Evolutionary conservation across 2,888 invertebrate genomes (phyloP).

Genomic region (Ethmia dodecea): DNA sequence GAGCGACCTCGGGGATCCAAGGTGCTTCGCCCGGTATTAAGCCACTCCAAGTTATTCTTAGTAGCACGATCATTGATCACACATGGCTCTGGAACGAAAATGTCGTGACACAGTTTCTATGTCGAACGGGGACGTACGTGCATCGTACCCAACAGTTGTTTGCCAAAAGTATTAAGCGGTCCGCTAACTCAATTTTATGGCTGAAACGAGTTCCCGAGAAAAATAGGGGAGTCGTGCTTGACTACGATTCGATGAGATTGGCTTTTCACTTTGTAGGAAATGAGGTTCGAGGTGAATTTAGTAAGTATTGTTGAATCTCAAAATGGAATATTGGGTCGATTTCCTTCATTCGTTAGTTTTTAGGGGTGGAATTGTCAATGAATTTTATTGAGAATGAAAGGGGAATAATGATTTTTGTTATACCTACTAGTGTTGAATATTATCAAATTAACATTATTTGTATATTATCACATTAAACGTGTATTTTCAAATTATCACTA

Average conservation of each 20-base stretch:
- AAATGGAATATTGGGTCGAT: slow-evolving; percentile 9
- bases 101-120: neutral
- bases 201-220: slow-evolving; percentile 39
- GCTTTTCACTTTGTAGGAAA: slow-evolving; percentile 39
- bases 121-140: neutral
- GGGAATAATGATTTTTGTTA: too few relatives aligned
- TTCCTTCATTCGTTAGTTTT: too few relatives aligned
- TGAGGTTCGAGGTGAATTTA: slow-evolving; percentile 18
- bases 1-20: too few relatives aligned
- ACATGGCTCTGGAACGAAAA: neutral
- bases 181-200: slow-evolving; percentile 58
- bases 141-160: slow-evolving; percentile 31
- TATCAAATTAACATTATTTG: too few relatives aligned
- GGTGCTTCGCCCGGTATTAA: too few relatives aligned
- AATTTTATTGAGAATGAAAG: too few relatives aligned
- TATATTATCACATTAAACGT: too few relatives aligned
- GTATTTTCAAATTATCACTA: too few relatives aligned
- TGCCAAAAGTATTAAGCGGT: slow-evolving; percentile 58
- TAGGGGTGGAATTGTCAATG: too few relatives aligned
- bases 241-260: slow-evolving; percentile 31
- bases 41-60: too few relatives aligned
- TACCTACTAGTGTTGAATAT: too few relatives aligned
- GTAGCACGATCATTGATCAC: neutral
- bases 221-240: slow-evolving; percentile 35
- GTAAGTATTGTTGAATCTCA: slow-evolving; percentile 17